Evolutionary conservation across 37 sponge, comb jelly and placozoan genomes (phyloP), one percentile per base, ranked within the genome.

Genomic region (Cladorhizidae sp.): DNA sequence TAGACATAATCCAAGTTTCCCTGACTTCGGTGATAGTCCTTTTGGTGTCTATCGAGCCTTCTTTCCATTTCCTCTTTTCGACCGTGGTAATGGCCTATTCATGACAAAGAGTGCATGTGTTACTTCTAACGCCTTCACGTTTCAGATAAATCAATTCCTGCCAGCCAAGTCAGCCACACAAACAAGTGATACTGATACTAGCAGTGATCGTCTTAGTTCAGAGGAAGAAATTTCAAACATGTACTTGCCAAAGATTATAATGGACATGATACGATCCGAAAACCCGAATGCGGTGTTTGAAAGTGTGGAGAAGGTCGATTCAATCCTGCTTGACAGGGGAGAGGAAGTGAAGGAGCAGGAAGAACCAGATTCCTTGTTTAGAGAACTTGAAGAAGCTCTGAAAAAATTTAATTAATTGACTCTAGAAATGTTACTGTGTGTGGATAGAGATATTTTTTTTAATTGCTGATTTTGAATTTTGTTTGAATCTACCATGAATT

Each of bases 41-140:
- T 33, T 63, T 3, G 56, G 74, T 74, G 74, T 55, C 42, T 78
- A 78, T 52, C 67, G 79, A 32, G 67, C 79, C 25, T 12, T 6
- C 51, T 78, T 35, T 61, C 33, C 67, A 45, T 0, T n/a, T 29
- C 50, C 67, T 20, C 45, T 25, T 35, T 64, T 78, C 29, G 33
- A 64, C 0, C 14, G 79, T 26, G 52, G 31, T 26, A n/a, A 67
- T 26, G 79, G 79, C 21, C n/a, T 78, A 35, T 78, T 78, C 35
- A n/a, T n/a, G n/a, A 49, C 17, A 5, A 12, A 29, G 15, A 35
- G 22, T 14, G 52, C 28, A 1, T 78, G 79, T 36, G 33, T 28
- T 21, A 31, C 21, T 1, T 64, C 67, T n/a, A 67, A 14, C 26
- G 40, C 64, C 41, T 78, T 78, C 29, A 58, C 18, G 69, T 72